Evolutionary conservation across 30 jellyfish, hydroid and myxozoan species (phyloP), one percentile per base, ranked within the genome.

Genomic region (Turritopsis rubra): DNA sequence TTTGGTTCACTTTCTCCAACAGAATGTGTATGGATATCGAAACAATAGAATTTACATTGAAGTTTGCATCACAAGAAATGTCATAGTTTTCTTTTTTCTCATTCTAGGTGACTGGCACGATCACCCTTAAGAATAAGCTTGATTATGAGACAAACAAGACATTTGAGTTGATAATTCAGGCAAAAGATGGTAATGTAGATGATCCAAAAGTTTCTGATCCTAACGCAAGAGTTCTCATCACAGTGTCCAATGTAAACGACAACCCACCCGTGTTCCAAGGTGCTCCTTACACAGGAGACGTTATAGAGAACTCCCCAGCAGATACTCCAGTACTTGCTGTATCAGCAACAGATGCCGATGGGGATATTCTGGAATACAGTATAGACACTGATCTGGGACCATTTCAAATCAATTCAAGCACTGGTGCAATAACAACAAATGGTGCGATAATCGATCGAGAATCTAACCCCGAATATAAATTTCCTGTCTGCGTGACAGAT

Each of bases 161-260:
- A 29, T 82, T 65, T 54, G 72, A 66, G 26, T 52, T 82, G 0
- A 26, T 65, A 0, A 85, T 82, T 17, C 26, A 20, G 20, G 88
- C 88, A 60, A 26, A 87, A 23, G 88, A 82, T 41, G 60, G 60
- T 27, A 66, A 82, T 28, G 88, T 86, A 28, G 65, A 74, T 13
- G 65, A 27, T 20, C 77, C 77, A 9, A 24, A n/a, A n/a, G 3
- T n/a, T 26, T 23, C 53, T 19, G 24, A 24, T 74, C 65, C 65
- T 23, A n/a, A 24, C n/a, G 82, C 82, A 20, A 74, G 16, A 30
- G 82, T 74, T 25, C 26, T 30, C 82, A 30, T 74, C 74, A 74
- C 82, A n/a, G 60, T 74, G 16, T 8, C 13, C 26, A 31, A 74
- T 74, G 60, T 74, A 16, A 74, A 74, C 41, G 82, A 74, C 60